phyloP scores from a whole-genome alignment of 2,888 invertebrate genomes.

The Pyrgus malvae region DNA sequence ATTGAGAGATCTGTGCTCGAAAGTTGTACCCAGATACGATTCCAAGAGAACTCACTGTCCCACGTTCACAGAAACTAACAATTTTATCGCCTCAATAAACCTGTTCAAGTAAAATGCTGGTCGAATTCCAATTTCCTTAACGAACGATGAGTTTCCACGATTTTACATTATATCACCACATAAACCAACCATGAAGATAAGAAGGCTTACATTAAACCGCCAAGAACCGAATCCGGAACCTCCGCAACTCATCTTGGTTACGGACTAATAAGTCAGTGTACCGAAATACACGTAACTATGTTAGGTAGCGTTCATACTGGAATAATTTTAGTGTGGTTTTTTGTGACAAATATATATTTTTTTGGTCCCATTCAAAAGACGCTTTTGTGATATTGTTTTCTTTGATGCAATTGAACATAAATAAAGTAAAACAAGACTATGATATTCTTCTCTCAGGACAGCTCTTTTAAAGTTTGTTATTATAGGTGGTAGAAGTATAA shows the following conservation, averaged over 20 bases:
- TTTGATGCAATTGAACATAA: too few relatives aligned
- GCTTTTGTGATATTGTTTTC: too few relatives aligned
- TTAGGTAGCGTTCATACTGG: not conserved
- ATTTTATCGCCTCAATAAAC: conserved; percentile 14
- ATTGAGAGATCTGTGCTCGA: too few relatives aligned
- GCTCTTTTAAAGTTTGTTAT: too few relatives aligned
- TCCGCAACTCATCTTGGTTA: conserved; percentile 6
- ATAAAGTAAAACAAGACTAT: too few relatives aligned
- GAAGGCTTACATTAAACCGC: conserved; percentile 16
- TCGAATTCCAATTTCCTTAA: conserved; percentile 1
- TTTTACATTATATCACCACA: conserved; percentile 7
- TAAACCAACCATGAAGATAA: conserved; percentile 13
- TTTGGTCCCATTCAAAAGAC: too few relatives aligned
- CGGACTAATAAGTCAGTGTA: conserved; percentile 22
- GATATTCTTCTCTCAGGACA: too few relatives aligned
- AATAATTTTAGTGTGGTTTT: too few relatives aligned
- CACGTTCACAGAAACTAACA: not conserved
- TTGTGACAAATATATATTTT: too few relatives aligned
- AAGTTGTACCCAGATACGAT: too few relatives aligned
- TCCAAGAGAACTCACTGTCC: too few relatives aligned
- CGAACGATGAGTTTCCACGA: conserved; percentile 2
- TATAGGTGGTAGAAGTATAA: too few relatives aligned
- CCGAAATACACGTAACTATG: conserved; percentile 20
- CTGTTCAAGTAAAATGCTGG: conserved; percentile 6
- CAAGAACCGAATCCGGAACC: conserved; percentile 21